Evolutionary conservation across 2,113 vertebrate genomes (phyloP).

Genomic region (Phocoena phocoena): DNA sequence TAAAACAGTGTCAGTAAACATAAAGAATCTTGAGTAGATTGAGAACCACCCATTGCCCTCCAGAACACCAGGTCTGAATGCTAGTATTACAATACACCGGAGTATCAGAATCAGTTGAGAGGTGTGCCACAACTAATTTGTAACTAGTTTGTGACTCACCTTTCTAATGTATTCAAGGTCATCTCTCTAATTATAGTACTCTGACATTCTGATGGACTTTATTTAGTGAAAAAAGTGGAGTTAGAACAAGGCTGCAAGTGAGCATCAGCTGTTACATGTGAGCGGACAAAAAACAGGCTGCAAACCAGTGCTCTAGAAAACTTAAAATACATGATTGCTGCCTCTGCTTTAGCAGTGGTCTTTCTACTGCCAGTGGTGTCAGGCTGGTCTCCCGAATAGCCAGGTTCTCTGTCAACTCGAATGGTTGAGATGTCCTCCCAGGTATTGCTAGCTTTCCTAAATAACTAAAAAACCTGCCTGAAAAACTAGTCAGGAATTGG

Average conservation of each 20-base stretch:
- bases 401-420: not conserved
- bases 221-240: not conserved
- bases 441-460: not conserved
- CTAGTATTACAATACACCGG: too few relatives aligned
- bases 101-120: not conserved
- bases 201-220: not conserved
- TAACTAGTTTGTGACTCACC: not conserved
- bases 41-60: not conserved
- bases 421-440: not conserved
- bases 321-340: rapidly evolving
- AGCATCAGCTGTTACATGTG: rapidly evolving
- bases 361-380: not conserved
- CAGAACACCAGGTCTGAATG: not conserved
- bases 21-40: not conserved
- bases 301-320: not conserved
- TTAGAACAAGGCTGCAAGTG: not conserved
- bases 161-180: not conserved
- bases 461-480: not conserved
- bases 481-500: not conserved
- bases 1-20: not conserved
- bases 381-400: not conserved
- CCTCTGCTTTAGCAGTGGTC: not conserved
- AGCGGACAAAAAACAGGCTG: not conserved
- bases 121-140: not conserved
- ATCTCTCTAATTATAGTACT: not conserved